Evolutionary conservation across 2,888 invertebrate species (phyloP), one percentile per base, ranked within the genome.

Genomic region (Fragum fragum): DNA sequence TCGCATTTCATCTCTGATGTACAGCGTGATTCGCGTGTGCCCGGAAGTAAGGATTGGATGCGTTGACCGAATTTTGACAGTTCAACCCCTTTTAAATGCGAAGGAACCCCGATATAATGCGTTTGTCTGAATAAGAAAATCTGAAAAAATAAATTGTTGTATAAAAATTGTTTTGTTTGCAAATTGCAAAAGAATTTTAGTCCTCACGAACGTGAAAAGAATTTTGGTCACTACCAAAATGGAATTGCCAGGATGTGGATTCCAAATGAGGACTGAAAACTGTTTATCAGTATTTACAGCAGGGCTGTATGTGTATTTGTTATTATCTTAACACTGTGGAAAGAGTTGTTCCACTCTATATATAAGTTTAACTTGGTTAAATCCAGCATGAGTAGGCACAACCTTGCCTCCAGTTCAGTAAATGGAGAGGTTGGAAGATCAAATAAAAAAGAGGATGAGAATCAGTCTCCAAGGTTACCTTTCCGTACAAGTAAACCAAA

Each of bases 401-500:
- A 76, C 32, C 29, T 69, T 52, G 68, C 63, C 42, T 75, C 74
- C 55, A 66, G 82, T 79, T 77, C 85, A 68, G 63, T 87, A 47
- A 87, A 88, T 88, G 89, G 89, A 63, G 88, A 89, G 66, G 69
- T 86, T 71, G 77, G 81, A 53, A 82, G 83, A 76, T 72, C 78
- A 55, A 74, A 80, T 29, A 77, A 75, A 69, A 82, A 82, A 42
- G 85, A 82, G 39, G 82, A 79, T 42, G 52, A 70, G 66, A 55
- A 47, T 29, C 80, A 79, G 53, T 85, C 81, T 16, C 81, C 73
- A 47, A 84, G 75, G 57, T n/a, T 63, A 29, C 69, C 57, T 32
- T 57, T 63, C 23, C 73, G 42, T 23, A 23, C 66, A 11, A 42
- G 42, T 23, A 75, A 75, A 63, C n/a, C 71, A 9, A 76, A 63